These are phyloP conservation scores for Sericinus montela DNA, from an alignment of 2,888 invertebrate species.

Conservation along the genomic window DNA sequence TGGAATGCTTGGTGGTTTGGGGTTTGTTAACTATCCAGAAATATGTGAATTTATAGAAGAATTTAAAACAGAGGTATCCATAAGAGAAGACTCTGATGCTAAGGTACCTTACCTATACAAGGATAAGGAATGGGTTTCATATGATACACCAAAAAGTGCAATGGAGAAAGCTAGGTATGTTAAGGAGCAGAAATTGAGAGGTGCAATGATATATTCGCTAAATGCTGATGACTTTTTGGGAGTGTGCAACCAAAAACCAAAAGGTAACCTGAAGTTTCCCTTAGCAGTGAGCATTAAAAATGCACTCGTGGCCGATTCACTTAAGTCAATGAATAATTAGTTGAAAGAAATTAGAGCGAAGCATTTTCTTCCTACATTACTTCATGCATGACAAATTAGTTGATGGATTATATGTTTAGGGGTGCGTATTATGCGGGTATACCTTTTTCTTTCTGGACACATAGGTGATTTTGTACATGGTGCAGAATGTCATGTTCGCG, in stretches of 20 bases:
- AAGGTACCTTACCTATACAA: conserved; percentile 88
- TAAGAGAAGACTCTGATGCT: conserved; percentile 82
- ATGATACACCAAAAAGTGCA: conserved; percentile 86
- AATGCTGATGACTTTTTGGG: conserved; percentile 88
- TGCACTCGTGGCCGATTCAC: conserved; percentile 27
- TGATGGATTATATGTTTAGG: not conserved
- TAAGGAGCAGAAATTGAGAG: conserved; percentile 82
- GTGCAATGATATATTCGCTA: conserved; percentile 91
- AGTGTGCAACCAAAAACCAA: conserved; percentile 57
- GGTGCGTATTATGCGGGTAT: conserved; percentile 22
- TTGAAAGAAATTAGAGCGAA: conserved; percentile 1
- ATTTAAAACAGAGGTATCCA: conserved; percentile 64
- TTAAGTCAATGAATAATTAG: not conserved
- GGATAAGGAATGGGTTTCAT: conserved; percentile 89
- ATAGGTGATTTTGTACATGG: conserved; percentile 74
- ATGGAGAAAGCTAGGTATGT: conserved; percentile 84
- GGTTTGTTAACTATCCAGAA: conserved; percentile 85
- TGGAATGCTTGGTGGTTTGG: conserved; percentile 83
- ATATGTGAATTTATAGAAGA: conserved; percentile 82
- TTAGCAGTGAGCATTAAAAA: conserved; percentile 42
- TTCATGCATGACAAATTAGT: not conserved
- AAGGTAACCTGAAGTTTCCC: conserved; percentile 29
- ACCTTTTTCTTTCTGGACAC: conserved; percentile 67
- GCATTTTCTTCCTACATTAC: conserved; percentile 3
- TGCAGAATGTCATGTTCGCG: conserved; percentile 59